Percentiles rank a stretch among this genome's conserved stretches.
Evolutionary conservation across 1,140 invertebrate species (phyloP).

Genomic region (Magallana angulata): DNA sequence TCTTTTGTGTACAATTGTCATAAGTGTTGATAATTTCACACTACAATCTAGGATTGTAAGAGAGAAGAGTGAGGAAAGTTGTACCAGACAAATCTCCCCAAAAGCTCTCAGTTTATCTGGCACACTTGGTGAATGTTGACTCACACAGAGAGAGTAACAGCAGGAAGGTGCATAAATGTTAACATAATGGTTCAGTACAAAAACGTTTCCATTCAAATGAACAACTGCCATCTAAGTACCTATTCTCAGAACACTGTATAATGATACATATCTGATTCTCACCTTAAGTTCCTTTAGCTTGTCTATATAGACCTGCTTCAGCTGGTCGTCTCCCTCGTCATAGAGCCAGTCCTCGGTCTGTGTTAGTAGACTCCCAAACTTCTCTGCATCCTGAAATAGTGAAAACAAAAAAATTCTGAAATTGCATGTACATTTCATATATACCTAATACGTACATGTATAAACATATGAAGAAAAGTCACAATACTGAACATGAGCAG

Average conservation of each 20-base stretch:
- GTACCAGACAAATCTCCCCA: not conserved
- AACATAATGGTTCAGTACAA: not conserved
- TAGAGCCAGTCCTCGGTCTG: conserved; percentile 98
- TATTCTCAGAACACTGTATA: not conserved
- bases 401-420: not conserved
- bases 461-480: too few relatives aligned
- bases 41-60: not conserved
- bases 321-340: conserved; percentile 92
- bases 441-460: too few relatives aligned
- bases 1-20: not conserved
- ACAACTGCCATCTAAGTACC: too few relatives aligned
- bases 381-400: conserved; percentile 80
- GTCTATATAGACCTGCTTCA: conserved; percentile 89
- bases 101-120: conserved; percentile 32
- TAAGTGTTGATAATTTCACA: not conserved
- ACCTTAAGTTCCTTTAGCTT: conserved; percentile 85
- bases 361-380: conserved; percentile 87
- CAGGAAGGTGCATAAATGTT: not conserved
- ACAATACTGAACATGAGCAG: not conserved
- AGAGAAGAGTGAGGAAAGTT: conserved; percentile 4
- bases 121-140: conserved; percentile 20
- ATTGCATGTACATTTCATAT: not conserved
- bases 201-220: not conserved
- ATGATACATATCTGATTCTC: conserved; percentile 51
- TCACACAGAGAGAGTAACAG: not conserved